Percentiles rank a stretch among this genome's conserved stretches.
Evolutionary conservation across 2,113 vertebrate genomes (phyloP).

Genomic region (Oxygymnocypris stewartii): DNA sequence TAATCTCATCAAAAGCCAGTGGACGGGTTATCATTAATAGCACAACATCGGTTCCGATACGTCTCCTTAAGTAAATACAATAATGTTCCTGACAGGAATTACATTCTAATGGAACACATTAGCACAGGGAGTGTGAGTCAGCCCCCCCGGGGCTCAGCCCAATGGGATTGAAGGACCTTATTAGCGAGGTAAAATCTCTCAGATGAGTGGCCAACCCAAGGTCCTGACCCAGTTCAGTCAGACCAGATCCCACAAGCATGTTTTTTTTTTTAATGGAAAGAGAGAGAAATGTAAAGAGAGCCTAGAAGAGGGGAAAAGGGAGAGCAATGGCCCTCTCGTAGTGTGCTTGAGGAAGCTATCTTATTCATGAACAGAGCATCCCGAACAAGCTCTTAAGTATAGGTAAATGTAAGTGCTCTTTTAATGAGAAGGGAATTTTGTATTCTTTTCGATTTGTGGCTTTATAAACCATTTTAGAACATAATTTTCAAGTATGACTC

Average conservation of each 20-base stretch:
- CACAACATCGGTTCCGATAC: constrained; percentile 3
- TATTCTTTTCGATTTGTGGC: background rate
- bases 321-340: background rate
- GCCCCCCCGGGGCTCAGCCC: background rate
- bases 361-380: background rate
- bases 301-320: background rate
- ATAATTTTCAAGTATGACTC: background rate
- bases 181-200: constrained; percentile 41
- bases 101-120: constrained; percentile 36
- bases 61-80: constrained; percentile 37
- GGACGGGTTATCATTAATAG: constrained; percentile 12
- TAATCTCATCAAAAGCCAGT: constrained; percentile 28
- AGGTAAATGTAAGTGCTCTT: constrained; percentile 59
- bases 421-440: background rate
- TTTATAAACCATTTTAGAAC: background rate
- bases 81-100: constrained; percentile 36
- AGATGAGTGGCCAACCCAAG: constrained; percentile 37
- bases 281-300: constrained; percentile 4
- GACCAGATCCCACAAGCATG: constrained; percentile 24
- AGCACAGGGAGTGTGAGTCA: constrained; percentile 8
- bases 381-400: constrained; percentile 45
- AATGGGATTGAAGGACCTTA: constrained; percentile 34
- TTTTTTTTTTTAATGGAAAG: background rate
- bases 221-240: constrained; percentile 51
- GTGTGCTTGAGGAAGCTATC: constrained; percentile 4